Evolutionary conservation across 2,797 vertebrate genomes (phyloP).

Genomic region (Lycodopsis pacificus): DNA sequence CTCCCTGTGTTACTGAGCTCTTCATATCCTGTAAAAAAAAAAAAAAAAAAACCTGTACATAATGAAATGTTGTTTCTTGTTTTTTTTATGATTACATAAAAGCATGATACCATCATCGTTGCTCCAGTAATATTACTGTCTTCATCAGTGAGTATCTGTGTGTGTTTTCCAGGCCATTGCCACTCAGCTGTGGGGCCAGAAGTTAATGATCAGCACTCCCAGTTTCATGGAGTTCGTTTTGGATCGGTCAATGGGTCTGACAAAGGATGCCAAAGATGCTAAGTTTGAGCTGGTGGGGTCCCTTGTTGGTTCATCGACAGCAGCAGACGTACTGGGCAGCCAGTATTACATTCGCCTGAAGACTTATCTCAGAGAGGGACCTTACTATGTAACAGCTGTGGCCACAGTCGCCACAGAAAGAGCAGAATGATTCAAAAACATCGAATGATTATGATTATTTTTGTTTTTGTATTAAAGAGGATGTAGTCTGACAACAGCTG

Average conservation of each 20-base stretch:
- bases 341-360: constrained; percentile 91
- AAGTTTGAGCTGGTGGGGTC: constrained; percentile 95
- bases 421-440: constrained; percentile 84
- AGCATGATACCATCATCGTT: background rate
- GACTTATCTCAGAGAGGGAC: constrained; percentile 91
- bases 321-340: constrained; percentile 89
- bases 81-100: background rate
- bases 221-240: constrained; percentile 95
- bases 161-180: constrained; percentile 88
- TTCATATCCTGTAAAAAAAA: background rate
- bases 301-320: constrained; percentile 88
- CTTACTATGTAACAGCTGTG: constrained; percentile 91
- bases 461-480: constrained; percentile 42
- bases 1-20: background rate
- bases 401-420: constrained; percentile 91
- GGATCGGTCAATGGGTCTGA: constrained; percentile 91
- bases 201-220: constrained; percentile 90
- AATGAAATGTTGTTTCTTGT: too few species aligned
- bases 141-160: background rate
- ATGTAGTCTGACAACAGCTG: constrained; percentile 6
- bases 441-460: background rate
- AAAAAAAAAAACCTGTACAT: too few species aligned
- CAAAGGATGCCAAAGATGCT: constrained; percentile 94
- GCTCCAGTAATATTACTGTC: background rate
- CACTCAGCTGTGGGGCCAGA: constrained; percentile 94